Evolutionary conservation across 2,888 invertebrate species (phyloP), one percentile per base, ranked within the genome.

Genomic region (Leptopilina drosophilae): DNA sequence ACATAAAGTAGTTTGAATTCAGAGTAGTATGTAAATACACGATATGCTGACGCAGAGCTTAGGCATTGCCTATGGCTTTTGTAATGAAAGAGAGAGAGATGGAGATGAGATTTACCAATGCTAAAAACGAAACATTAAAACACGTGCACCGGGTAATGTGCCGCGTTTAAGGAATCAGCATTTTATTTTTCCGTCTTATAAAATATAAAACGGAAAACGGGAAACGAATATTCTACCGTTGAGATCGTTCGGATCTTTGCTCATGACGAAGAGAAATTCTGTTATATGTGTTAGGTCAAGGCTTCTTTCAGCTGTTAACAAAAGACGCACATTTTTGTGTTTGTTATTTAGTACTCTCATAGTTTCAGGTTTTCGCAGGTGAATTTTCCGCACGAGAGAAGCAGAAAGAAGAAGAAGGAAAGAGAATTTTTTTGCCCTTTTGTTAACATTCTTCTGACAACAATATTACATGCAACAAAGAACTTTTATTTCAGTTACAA

Each of bases 241-340:
- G 62, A 76, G 62, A 76, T 49, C 49, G 12, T 20, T 4, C 33
- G 20, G 8, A 49, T n/a, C 64, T 62, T 76, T 64, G 76, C 20
- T 12, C 40, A n/a, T 33, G 64, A 76, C 62, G 42, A 64, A 75
- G 56, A 75, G 75, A 40, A 62, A 8, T n/a, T 76, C 64, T 76
- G 64, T 64, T 49, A 15, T 49, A 64, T 49, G 11, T 64, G 64
- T 76, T 64, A 26, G 76, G 76, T 76, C 76, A 76, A 76, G 76
- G 76, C 64, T 76, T 26, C 64, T 76, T 76, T 42, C 49, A 64
- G n/a, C 40, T 76, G 26, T 49, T 49, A 33, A 42, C 7, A 64
- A 64, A 76, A 46, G 12, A 49, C 49, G 42, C 15, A 64, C 26
- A 64, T 64, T 33, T 33, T 33, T 15, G n/a, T 49, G 49, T 49